Conservation (phyloP, 2,888 invertebrate species). For the Drosophila subsilvestris region DNA sequence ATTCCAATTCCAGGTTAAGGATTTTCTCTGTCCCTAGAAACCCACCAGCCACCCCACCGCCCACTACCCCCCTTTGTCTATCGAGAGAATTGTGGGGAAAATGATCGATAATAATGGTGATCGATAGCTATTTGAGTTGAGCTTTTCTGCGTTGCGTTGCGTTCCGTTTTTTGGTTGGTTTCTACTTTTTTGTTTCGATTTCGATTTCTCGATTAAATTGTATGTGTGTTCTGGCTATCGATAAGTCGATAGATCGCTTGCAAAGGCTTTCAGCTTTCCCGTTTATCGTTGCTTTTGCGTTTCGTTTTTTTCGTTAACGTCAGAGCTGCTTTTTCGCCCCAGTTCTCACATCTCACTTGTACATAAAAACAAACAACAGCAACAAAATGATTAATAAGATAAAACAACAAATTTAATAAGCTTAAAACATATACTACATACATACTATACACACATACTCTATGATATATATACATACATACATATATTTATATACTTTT, state of each 20-base stretch:
- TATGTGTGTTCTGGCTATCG: constrained; percentile 43
- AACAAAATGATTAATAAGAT: neutral
- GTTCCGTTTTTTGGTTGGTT: constrained; percentile 17
- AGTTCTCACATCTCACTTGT: constrained; percentile 19
- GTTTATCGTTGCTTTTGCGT: constrained; percentile 18
- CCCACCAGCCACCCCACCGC: neutral
- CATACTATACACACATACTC: neutral
- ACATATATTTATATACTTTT: constrained; percentile 16
- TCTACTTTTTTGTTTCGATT: constrained; percentile 6
- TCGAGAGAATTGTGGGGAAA: neutral
- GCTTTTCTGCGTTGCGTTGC: neutral
- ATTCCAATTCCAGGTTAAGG: neutral
- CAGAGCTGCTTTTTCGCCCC: constrained; percentile 29
- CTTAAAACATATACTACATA: constrained; percentile 6
- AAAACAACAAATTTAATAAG: constrained; percentile 11
- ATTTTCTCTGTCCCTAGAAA: neutral
- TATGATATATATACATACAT: constrained; percentile 1
- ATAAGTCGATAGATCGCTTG: constrained; percentile 17
- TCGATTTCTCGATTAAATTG: constrained; percentile 25
- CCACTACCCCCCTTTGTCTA: neutral
- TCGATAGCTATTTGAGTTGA: constrained; percentile 19
- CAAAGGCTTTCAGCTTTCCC: neutral
- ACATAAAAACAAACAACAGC: constrained; percentile 20
- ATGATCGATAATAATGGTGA: neutral
- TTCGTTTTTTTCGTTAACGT: constrained; percentile 16